A percentile compares a stretch with the other conserved stretches of the same genome.
Conservation (phyloP, 1,140 invertebrate species). For the Drosophila littoralis region DNA sequence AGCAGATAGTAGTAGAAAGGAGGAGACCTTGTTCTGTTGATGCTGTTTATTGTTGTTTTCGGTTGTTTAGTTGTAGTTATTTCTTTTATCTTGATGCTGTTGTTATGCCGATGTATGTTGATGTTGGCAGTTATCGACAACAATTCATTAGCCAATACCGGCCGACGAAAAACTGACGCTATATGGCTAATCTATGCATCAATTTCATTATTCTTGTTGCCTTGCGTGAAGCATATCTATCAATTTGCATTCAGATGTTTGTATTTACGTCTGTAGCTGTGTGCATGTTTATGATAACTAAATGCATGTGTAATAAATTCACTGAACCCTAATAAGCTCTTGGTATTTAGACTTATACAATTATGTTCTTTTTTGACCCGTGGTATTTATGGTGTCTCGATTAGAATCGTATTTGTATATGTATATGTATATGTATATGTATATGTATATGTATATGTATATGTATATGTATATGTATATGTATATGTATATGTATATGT, state of each 20-base stretch:
- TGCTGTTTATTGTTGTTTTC: slow-evolving; percentile 35
- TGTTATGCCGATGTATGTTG: slow-evolving; percentile 3
- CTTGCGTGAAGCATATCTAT: neutral
- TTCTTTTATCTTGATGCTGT: slow-evolving; percentile 2
- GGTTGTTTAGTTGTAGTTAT: slow-evolving; percentile 13
- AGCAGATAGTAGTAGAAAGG: slow-evolving; percentile 36
- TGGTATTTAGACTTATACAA: neutral
- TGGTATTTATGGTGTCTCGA: neutral
- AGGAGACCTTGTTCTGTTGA: slow-evolving; percentile 42
- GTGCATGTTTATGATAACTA: neutral
- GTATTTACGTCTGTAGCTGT: neutral
- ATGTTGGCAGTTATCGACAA: neutral
- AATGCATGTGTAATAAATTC: neutral
- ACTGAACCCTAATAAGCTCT: neutral
- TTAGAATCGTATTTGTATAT: neutral
- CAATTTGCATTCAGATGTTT: neutral
- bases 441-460: no score
- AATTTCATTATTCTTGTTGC: neutral
- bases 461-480: no score
- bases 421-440: no score
- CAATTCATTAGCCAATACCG: neutral
- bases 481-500: no score
- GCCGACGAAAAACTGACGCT: neutral
- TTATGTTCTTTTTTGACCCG: neutral
- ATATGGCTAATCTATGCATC: neutral